Evolutionary conservation across 1,140 invertebrate genomes (phyloP).

Genomic region (Penaeus japonicus): DNA sequence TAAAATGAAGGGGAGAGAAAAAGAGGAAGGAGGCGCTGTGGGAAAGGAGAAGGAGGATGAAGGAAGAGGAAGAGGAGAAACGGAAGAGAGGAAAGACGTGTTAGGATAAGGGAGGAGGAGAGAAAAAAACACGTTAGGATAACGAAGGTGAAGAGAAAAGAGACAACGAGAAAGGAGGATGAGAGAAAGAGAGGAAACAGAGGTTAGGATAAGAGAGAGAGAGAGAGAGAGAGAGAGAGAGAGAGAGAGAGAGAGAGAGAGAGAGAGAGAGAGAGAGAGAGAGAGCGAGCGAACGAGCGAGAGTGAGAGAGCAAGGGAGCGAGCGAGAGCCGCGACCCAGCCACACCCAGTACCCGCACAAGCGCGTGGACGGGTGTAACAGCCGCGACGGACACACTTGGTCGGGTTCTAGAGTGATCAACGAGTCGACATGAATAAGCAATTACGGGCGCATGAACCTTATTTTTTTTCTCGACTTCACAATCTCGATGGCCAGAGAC

Average conservation of each 20-base stretch:
- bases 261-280: background rate
- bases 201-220: background rate
- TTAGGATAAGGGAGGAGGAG: background rate
- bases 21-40: background rate
- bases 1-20: background rate
- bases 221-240: slow-evolving; percentile 10
- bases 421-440: too few relatives aligned
- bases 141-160: background rate
- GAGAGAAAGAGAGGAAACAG: background rate
- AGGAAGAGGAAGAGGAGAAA: background rate
- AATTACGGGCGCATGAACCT: too few relatives aligned
- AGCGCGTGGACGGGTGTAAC: too few relatives aligned
- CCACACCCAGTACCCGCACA: too few relatives aligned
- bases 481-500: too few relatives aligned
- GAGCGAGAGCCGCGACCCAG: too few relatives aligned
- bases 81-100: background rate
- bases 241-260: slow-evolving; percentile 8
- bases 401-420: too few relatives aligned
- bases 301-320: background rate
- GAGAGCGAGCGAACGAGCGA: background rate
- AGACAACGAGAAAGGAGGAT: background rate
- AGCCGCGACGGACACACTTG: too few relatives aligned
- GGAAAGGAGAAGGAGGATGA: background rate
- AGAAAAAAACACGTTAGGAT: background rate
- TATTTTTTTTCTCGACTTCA: too few relatives aligned